A percentile compares a stretch with the other conserved stretches of the same genome.
Evolutionary conservation across 1,140 invertebrate species (phyloP).

Genomic region (Drosophila saltans): DNA sequence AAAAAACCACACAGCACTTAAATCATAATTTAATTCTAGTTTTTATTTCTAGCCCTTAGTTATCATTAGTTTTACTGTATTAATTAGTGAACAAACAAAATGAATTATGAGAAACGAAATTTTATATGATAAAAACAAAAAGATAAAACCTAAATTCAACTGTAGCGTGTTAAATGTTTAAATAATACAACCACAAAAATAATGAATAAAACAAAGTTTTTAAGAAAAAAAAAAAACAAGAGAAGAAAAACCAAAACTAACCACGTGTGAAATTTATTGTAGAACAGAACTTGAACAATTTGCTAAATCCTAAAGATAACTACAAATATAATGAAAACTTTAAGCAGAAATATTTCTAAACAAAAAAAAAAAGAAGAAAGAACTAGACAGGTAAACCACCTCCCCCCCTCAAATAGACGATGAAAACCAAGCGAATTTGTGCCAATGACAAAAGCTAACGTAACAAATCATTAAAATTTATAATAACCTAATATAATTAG

Average conservation of each 20-base stretch:
- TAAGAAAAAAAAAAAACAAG: constrained; percentile 46
- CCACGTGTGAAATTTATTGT: constrained; percentile 66
- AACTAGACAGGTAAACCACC: constrained; percentile 22
- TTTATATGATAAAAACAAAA: constrained; percentile 66
- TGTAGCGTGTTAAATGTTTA: constrained; percentile 76
- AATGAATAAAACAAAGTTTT: constrained; percentile 57
- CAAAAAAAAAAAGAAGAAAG: neutral
- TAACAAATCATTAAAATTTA: constrained; percentile 12
- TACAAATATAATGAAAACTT: neutral
- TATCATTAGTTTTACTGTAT: constrained; percentile 63
- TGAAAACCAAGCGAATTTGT: constrained; percentile 63
- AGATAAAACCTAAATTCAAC: constrained; percentile 45
- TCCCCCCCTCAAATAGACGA: constrained; percentile 19
- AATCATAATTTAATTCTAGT: constrained; percentile 55
- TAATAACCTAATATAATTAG: constrained; percentile 34
- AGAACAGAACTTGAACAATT: constrained; percentile 27
- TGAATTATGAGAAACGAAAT: constrained; percentile 52
- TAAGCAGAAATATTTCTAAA: constrained; percentile 15
- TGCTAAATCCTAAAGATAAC: constrained; percentile 8
- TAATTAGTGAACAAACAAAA: constrained; percentile 45
- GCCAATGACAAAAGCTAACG: constrained; percentile 58
- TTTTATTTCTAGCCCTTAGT: constrained; percentile 62
- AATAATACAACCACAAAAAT: constrained; percentile 35
- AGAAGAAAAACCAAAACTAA: constrained; percentile 64
- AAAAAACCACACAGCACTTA: constrained; percentile 13